Percentiles rank a stretch among this genome's conserved stretches.
phyloP scores from a whole-genome alignment of 1,140 invertebrate species.

The Metaphire vulgaris region DNA sequence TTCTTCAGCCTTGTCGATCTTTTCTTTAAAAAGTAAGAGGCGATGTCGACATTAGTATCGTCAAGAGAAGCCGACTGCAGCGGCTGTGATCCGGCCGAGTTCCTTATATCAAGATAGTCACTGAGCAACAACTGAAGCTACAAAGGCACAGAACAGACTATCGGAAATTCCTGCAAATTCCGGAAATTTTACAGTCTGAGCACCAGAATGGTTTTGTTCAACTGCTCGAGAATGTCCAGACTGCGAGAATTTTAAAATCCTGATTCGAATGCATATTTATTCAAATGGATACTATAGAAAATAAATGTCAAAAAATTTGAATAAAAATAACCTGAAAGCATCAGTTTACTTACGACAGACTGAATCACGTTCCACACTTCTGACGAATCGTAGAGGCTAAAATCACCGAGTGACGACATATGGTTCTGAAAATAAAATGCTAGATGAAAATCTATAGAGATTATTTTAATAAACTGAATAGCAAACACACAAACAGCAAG shows the following conservation, averaged over 20 bases:
- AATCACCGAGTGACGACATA: conserved; percentile 24
- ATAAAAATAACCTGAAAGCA: background rate
- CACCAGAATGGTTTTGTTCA: too few relatives aligned
- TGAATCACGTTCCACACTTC: conserved; percentile 85
- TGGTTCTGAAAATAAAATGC: background rate
- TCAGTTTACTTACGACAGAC: conserved; percentile 63
- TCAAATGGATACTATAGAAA: too few relatives aligned
- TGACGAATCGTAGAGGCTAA: conserved; percentile 62
- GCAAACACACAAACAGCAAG: too few relatives aligned
- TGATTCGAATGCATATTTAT: too few relatives aligned
- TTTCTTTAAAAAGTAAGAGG: conserved; percentile 62
- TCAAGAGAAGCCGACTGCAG: conserved; percentile 46
- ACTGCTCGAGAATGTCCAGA: too few relatives aligned
- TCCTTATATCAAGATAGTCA: conserved; percentile 76
- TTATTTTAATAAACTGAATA: too few relatives aligned
- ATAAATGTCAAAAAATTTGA: conserved; percentile 25
- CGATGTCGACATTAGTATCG: conserved; percentile 61
- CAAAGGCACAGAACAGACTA: conserved; percentile 35
- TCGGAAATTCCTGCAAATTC: conserved; percentile 9
- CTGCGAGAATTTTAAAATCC: too few relatives aligned
- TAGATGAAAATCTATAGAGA: too few relatives aligned
- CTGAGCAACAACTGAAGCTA: conserved; percentile 67
- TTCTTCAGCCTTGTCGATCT: conserved; percentile 59
- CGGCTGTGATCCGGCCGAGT: conserved; percentile 56
- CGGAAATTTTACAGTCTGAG: too few relatives aligned